Evolutionary conservation across 1,140 invertebrate genomes (phyloP).

Genomic region (Centruroides vittatus): DNA sequence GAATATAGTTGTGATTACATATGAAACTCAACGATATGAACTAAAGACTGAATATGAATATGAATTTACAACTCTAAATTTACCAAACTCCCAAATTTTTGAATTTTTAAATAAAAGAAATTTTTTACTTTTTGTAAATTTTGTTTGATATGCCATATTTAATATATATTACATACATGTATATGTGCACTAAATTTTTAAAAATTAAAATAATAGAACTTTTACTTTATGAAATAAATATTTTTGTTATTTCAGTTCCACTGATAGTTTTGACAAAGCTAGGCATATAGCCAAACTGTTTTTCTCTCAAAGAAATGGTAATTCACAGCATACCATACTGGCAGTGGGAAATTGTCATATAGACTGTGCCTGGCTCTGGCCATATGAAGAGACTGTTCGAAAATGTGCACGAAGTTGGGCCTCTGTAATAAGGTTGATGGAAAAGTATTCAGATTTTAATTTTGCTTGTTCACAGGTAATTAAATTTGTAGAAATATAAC

Average conservation of each 20-base stretch:
- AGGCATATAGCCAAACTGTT: slow-evolving; percentile 29
- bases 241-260: slow-evolving; percentile 22
- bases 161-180: not conserved
- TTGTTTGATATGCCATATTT: not conserved
- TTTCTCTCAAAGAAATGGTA: slow-evolving; percentile 35
- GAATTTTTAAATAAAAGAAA: too few relatives aligned
- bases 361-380: slow-evolving; percentile 42
- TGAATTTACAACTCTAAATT: too few relatives aligned
- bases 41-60: too few relatives aligned
- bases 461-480: slow-evolving; percentile 39
- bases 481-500: too few relatives aligned
- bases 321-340: slow-evolving; percentile 31
- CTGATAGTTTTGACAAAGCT: slow-evolving; percentile 20
- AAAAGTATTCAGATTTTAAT: slow-evolving; percentile 34
- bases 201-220: slow-evolving; percentile 8
- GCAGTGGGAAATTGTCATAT: slow-evolving; percentile 43
- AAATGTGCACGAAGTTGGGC: slow-evolving; percentile 40
- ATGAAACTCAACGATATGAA: too few relatives aligned
- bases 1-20: too few relatives aligned
- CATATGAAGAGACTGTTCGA: slow-evolving; percentile 39
- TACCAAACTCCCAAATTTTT: too few relatives aligned
- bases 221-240: not conserved
- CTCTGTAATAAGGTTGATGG: slow-evolving; percentile 34
- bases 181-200: not conserved
- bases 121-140: too few relatives aligned